phyloP scores from a whole-genome alignment of 1,140 invertebrate species.

The Drepana arcuata region DNA sequence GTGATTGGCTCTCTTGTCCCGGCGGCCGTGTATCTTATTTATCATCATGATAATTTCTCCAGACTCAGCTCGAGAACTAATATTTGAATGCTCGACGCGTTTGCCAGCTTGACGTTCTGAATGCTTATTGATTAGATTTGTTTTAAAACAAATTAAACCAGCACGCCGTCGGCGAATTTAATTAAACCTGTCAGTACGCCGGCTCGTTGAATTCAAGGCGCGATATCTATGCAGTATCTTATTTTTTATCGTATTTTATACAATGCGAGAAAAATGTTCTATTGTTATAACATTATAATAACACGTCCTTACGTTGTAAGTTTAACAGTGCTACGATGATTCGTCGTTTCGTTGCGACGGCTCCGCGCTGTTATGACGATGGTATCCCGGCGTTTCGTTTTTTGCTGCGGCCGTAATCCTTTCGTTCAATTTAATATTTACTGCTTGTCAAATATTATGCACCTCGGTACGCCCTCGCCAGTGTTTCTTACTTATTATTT shows the following conservation, averaged over 20 bases:
- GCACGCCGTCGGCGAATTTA: conserved; percentile 38
- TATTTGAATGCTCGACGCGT: conserved; percentile 44
- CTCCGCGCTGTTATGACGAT: conserved; percentile 27
- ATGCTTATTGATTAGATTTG: conserved; percentile 57
- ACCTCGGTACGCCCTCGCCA: conserved; percentile 27
- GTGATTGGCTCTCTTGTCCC: conserved; percentile 64
- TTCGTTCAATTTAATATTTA: conserved; percentile 48
- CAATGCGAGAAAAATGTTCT: conserved; percentile 39
- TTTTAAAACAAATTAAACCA: conserved; percentile 52
- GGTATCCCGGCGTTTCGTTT: conserved; percentile 26
- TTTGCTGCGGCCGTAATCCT: conserved; percentile 31
- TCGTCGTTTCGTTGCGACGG: conserved; percentile 28
- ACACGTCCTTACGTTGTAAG: conserved; percentile 34
- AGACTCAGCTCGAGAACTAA: conserved; percentile 37
- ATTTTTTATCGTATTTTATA: conserved; percentile 29
- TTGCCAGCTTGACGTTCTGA: conserved; percentile 38
- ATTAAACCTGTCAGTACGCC: conserved; percentile 38
- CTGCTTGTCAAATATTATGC: conserved; percentile 46
- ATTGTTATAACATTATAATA: conserved; percentile 46
- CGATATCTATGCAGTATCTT: conserved; percentile 32
- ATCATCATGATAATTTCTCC: conserved; percentile 59
- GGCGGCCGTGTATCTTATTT: conserved; percentile 55
- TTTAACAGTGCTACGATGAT: conserved; percentile 43
- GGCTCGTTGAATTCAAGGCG: conserved; percentile 16
- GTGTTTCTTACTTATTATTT: conserved; percentile 28